phyloP scores from a whole-genome alignment of 1,140 invertebrate genomes.

The Glossosoma conforme region DNA sequence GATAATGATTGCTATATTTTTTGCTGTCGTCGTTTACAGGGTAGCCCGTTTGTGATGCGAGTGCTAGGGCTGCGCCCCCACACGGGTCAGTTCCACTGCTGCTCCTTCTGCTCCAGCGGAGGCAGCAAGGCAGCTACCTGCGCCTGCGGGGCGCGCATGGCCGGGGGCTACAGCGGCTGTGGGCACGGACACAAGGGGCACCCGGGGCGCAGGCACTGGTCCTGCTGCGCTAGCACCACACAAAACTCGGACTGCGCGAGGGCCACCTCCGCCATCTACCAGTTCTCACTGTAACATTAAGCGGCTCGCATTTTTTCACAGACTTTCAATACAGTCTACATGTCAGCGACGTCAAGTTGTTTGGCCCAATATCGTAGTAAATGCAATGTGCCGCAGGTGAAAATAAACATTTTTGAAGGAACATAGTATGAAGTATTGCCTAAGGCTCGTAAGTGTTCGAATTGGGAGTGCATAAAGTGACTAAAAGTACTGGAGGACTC shows the following conservation, averaged over 20 bases:
- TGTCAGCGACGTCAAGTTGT: too few relatives aligned
- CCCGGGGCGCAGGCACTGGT: constrained; percentile 73
- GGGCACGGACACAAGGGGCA: constrained; percentile 74
- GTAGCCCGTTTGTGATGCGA: constrained; percentile 55
- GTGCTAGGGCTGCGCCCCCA: constrained; percentile 55
- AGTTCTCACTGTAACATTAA: constrained; percentile 52
- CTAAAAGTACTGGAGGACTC: too few relatives aligned
- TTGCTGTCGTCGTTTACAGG: too few relatives aligned
- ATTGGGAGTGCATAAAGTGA: too few relatives aligned
- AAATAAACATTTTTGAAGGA: too few relatives aligned
- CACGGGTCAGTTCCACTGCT: constrained; percentile 70
- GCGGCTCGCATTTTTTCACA: too few relatives aligned
- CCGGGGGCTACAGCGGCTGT: constrained; percentile 66
- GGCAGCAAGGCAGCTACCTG: constrained; percentile 63
- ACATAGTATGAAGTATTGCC: too few relatives aligned
- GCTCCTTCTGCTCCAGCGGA: constrained; percentile 74
- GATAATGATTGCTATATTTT: too few relatives aligned
- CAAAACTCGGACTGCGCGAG: constrained; percentile 53
- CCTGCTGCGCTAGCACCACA: constrained; percentile 65
- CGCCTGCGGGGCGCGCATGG: constrained; percentile 67
- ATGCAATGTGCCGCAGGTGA: too few relatives aligned
- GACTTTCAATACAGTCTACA: too few relatives aligned
- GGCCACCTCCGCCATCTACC: constrained; percentile 45
- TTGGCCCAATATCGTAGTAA: too few relatives aligned
- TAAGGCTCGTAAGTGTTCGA: too few relatives aligned